A percentile compares a stretch with the other conserved stretches of the same genome.
Conservation (phyloP, 2,113 vertebrate species). For the Lophotis ruficrista region DNA sequence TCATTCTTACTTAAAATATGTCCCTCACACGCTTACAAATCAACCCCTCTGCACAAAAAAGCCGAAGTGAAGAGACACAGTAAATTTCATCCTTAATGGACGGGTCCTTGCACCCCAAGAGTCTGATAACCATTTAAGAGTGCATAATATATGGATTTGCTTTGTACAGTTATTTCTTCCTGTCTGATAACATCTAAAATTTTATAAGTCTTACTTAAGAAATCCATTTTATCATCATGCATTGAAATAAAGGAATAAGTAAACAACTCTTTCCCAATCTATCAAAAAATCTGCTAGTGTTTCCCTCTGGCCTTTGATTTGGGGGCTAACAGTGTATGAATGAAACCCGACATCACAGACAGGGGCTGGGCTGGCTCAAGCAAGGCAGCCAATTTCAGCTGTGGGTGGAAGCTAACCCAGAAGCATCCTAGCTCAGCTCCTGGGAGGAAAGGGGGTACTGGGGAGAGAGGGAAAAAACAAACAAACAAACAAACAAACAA, state of each 20-base stretch:
- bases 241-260: slow-evolving; percentile 42
- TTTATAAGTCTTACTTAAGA: background rate
- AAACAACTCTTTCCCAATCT: background rate
- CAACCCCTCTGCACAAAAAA: background rate
- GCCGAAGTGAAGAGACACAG: background rate
- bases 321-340: background rate
- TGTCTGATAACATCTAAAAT: background rate
- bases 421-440: background rate
- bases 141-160: background rate
- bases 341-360: background rate
- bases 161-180: background rate
- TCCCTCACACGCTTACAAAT: background rate
- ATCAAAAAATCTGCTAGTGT: background rate
- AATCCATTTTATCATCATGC: background rate
- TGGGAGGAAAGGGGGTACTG: background rate
- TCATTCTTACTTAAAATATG: background rate
- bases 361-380: background rate
- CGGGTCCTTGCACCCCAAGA: background rate
- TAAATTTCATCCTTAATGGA: background rate
- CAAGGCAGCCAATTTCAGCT: background rate
- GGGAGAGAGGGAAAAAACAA: too few species aligned
- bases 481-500: too few species aligned
- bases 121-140: background rate
- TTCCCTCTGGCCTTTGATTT: background rate
- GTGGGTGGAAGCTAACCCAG: background rate